Evolutionary conservation across 1,140 invertebrate species (phyloP).

Genomic region (Drosophila kepulauana): DNA sequence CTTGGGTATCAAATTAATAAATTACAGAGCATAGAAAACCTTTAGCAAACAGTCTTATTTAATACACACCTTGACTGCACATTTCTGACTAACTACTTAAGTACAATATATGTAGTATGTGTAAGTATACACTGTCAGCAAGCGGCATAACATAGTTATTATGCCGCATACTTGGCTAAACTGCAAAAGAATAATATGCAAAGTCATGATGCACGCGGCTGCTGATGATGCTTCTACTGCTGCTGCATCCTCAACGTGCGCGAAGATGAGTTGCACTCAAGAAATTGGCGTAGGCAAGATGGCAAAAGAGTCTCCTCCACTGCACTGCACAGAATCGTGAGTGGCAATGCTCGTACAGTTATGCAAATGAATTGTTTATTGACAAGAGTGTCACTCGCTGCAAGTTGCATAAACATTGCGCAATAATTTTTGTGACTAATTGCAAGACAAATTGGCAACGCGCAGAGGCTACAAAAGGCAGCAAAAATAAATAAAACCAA

Average conservation of each 20-base stretch:
- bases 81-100: conserved; percentile 18
- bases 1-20: conserved; percentile 9
- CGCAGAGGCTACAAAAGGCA: neutral
- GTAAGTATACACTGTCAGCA: conserved; percentile 25
- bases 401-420: conserved; percentile 79
- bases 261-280: conserved; percentile 76
- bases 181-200: conserved; percentile 61
- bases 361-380: conserved; percentile 80
- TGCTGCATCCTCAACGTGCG: conserved; percentile 57
- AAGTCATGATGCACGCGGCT: conserved; percentile 48
- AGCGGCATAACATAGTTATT: conserved; percentile 56
- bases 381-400: conserved; percentile 75
- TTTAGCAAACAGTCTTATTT: conserved; percentile 9
- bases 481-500: conserved; percentile 27
- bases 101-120: conserved; percentile 11
- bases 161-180: conserved; percentile 57
- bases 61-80: conserved; percentile 13
- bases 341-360: conserved; percentile 59
- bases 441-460: conserved; percentile 71
- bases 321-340: conserved; percentile 53
- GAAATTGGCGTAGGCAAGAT: conserved; percentile 44
- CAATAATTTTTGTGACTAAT: conserved; percentile 80
- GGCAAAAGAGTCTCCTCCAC: conserved; percentile 33
- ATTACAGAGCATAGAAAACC: conserved; percentile 14
- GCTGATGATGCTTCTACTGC: conserved; percentile 38